Evolutionary conservation across 2,888 invertebrate species (phyloP).

Genomic region (Imbricaverruca yamaguchii): DNA sequence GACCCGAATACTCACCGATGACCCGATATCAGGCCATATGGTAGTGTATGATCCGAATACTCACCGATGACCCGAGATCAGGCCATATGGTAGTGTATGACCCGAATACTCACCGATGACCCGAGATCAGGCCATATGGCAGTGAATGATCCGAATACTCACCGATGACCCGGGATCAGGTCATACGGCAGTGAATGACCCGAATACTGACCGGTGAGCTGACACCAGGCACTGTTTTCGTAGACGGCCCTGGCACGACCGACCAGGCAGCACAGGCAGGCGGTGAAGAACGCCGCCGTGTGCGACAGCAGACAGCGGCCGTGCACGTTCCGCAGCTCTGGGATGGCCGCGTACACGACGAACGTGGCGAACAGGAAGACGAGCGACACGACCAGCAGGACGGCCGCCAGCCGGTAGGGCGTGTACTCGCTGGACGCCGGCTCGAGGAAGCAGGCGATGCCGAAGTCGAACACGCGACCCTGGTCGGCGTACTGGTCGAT

Average conservation of each 20-base stretch:
- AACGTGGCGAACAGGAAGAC: constrained; percentile 35
- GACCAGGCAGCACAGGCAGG: constrained; percentile 33
- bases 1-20: too few species aligned
- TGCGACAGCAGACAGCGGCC: constrained; percentile 33
- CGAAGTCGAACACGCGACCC: constrained; percentile 41
- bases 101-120: background rate
- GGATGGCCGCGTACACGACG: constrained; percentile 34
- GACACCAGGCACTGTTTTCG: constrained; percentile 34
- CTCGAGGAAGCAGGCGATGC: constrained; percentile 47
- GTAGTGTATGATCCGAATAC: background rate
- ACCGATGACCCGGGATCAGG: background rate
- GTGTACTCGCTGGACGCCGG: constrained; percentile 37
- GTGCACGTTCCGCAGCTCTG: constrained; percentile 36
- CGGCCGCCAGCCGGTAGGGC: constrained; percentile 27
- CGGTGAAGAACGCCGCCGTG: constrained; percentile 30
- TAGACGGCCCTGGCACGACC: constrained; percentile 28
- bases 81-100: background rate
- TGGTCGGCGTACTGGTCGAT: constrained; percentile 40
- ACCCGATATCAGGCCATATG: background rate
- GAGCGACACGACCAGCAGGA: constrained; percentile 50
- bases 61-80: background rate
- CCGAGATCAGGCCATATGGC: background rate
- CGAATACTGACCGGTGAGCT: constrained; percentile 35
- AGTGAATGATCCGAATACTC: background rate
- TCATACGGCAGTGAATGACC: background rate